phyloP scores from a whole-genome alignment of 2,797 vertebrate species.

The Melopsittacus undulatus region DNA sequence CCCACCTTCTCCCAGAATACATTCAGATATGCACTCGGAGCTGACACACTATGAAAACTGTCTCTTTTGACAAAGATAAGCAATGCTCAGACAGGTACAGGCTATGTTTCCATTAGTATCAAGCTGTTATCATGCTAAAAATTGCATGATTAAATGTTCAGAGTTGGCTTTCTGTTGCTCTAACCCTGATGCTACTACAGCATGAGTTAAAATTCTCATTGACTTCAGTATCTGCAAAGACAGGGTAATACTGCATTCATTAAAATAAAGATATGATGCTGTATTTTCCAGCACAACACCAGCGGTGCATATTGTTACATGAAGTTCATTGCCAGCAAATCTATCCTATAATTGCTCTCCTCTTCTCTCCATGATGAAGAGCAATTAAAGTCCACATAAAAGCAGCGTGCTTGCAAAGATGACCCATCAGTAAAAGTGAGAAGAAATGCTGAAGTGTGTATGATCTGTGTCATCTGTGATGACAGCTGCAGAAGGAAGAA shows the following conservation, averaged over 20 bases:
- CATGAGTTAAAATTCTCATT: background rate
- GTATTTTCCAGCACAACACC: background rate
- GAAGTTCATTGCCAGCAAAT: background rate
- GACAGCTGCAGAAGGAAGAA: background rate
- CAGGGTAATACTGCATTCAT: background rate
- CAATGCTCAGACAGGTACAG: background rate
- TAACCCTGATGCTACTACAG: background rate
- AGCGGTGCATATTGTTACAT: background rate
- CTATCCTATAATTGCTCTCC: background rate
- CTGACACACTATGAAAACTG: background rate
- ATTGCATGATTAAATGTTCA: background rate
- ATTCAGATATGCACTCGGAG: background rate
- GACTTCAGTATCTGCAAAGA: background rate
- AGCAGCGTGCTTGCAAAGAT: background rate
- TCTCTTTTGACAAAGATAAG: background rate
- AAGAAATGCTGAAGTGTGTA: background rate
- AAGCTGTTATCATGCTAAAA: background rate
- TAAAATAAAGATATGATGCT: background rate
- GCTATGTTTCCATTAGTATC: background rate
- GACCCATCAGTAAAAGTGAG: background rate
- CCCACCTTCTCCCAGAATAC: background rate
- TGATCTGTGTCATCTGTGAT: background rate
- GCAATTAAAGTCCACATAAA: slow-evolving; percentile 1
- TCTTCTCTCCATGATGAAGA: background rate
- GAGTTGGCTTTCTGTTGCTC: background rate